Base-by-base conservation (phyloP, 2,888 invertebrate species). In the Mystacides longicornis region DNA sequence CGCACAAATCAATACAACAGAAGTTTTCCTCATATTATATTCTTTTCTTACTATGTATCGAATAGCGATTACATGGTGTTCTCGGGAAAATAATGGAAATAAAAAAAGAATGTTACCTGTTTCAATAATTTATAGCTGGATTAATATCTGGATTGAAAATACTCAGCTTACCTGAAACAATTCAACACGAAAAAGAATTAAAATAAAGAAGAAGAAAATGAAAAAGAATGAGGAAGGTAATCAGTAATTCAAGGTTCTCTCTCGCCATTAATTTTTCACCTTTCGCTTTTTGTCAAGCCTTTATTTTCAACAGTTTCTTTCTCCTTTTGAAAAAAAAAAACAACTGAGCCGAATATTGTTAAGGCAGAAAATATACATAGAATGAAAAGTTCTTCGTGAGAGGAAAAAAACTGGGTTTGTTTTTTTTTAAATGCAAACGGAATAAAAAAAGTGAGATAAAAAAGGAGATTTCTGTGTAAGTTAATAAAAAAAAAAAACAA, bases 81-180 rank as follows among this genome's bases (percentile, higher is more conserved):
- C n/a, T n/a, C n/a, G n/a, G n/a, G n/a, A n/a, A n/a, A n/a, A n/a
- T n/a, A n/a, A n/a, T n/a, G n/a, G n/a, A n/a, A n/a, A n/a, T n/a
- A n/a, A n/a, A n/a, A n/a, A n/a, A n/a, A n/a, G n/a, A n/a, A n/a
- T n/a, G n/a, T n/a, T n/a, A n/a, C n/a, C n/a, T n/a, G n/a, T n/a
- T n/a, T n/a, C n/a, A n/a, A n/a, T n/a, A n/a, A n/a, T n/a, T n/a
- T n/a, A n/a, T n/a, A n/a, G n/a, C n/a, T n/a, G n/a, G n/a, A n/a
- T n/a, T n/a, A n/a, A n/a, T n/a, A n/a, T n/a, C n/a, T n/a, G n/a
- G n/a, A n/a, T n/a, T n/a, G n/a, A n/a, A n/a, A n/a, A n/a, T n/a
- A n/a, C n/a, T n/a, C n/a, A n/a, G n/a, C 37, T 37, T 37, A 37
- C 37, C 37, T 37, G 37, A 37, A 37, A 37, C 14, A 37, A 37